Conservation (phyloP, 2,888 invertebrate species). For the Griposia aprilina region DNA sequence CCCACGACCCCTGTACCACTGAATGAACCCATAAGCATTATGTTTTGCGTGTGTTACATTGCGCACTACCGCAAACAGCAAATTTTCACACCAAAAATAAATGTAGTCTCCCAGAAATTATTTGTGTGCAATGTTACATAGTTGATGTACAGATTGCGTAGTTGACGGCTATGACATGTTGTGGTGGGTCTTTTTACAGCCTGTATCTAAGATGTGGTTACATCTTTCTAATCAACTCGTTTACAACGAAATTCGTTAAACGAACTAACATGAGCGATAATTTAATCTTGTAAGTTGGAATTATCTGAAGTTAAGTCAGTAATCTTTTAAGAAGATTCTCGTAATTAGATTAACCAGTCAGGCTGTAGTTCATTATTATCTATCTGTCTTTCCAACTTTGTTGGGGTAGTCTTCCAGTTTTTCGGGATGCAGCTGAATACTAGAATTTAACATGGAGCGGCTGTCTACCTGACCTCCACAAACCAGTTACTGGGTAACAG, state of each 20-base stretch:
- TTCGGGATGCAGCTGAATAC: too few species aligned
- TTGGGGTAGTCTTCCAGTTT: neutral
- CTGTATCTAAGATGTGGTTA: neutral
- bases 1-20: too few species aligned
- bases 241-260: neutral
- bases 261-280: neutral
- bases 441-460: neutral
- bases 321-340: neutral
- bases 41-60: too few species aligned
- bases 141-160: too few species aligned
- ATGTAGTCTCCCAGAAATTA: too few species aligned
- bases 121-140: too few species aligned
- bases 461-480: neutral
- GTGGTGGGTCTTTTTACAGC: too few species aligned
- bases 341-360: neutral
- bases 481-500: neutral
- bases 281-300: neutral
- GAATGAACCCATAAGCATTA: too few species aligned
- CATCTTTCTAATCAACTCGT: neutral
- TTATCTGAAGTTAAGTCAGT: neutral
- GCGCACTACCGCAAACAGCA: too few species aligned
- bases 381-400: neutral
- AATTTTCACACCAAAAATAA: too few species aligned
- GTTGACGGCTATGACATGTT: too few species aligned
- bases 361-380: neutral